Evolutionary conservation across 2,888 invertebrate species (phyloP), one percentile per base, ranked within the genome.

Genomic region (Drosophila robusta): DNA sequence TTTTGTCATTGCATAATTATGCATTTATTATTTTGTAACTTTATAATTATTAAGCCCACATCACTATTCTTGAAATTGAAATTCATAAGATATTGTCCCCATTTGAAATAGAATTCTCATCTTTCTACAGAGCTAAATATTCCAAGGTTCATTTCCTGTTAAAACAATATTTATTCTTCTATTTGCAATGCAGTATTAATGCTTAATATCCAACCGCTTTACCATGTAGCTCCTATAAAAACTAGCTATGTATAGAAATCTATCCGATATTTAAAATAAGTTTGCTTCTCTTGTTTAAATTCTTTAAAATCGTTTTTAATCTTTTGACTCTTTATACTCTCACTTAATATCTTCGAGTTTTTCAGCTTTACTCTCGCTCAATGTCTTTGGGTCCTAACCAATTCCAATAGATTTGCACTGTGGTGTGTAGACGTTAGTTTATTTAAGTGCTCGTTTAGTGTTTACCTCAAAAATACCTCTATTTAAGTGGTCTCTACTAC

Each of bases 331-430:
- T 12, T 12, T 12, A 34, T 7, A 34, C 12, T 7, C 26, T 2
- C 26, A 1, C 26, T 7, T 8, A 29, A 29, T 0, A 2, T 3
- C 18, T 0, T 32, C 3, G 24, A 41, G 16, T 7, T n/a, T 34
- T 4, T 12, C 6, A 9, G 26, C 1, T 2, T 12, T 22, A 22
- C 4, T 29, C 9, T 6, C 12, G 18, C 34, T 3, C 18, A 46
- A 60, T 41, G 29, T 41, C 36, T 62, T 18, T 5, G 7, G 0
- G 6, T n/a, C 12, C 42, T 29, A 5, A 5, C 4, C 3, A 7
- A 16, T 32, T 18, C 69, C 65, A 82, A 88, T 79, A 1, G 2
- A 60, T 14, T 87, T 87, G 79, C 75, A 42, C 39, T 56, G 62
- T 24, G 54, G 34, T 74, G 65, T 51, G n/a, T 18, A 54, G 12